Evolutionary conservation across 1,140 invertebrate genomes (phyloP), one percentile per base, ranked within the genome.

Genomic region (Rhopalosiphum padi): DNA sequence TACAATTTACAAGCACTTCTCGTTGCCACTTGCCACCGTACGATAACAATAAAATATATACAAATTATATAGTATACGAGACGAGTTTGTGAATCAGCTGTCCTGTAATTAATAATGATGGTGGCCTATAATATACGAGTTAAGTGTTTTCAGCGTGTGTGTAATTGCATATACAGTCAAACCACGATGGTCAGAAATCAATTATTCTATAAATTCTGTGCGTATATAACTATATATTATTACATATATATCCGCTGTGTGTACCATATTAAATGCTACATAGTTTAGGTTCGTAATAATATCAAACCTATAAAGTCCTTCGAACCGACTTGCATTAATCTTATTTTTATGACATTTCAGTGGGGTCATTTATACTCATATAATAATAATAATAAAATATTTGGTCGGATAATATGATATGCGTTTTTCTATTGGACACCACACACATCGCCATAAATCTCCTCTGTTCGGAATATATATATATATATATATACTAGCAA

Each of bases 1-100:
- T 89, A 89, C 88, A 25, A 55, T 89, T 89, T 89, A 89, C 88
- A n/a, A 89, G 87, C 21, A 89, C n/a, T 89, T 85, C 85, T 46
- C 37, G 21, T 53, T 37, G n/a, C 46, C 35, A 48, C 86, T 53
- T 37, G n/a, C 46, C 48, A 48, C 86, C 18, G 46, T n/a, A 35
- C 35, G 35, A 89, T 89, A 88, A 88, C n/a, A 51, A 88, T 51
- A 53, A 85, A 41, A n/a, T 46, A 86, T n/a, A 86, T 77, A 77
- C 30, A n/a, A 18, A 77, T 77, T 35, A 77, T 77, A 48, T 86
- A 48, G 18, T n/a, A n/a, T 89, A 89, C 87, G 30, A 88, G 5
- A 15, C 48, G 9, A 51, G 48, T 89, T 53, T 25, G n/a, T 53
- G 87, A 53, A 89, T 89, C 87, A 37, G n/a, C 48, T 37, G 87